These are phyloP conservation scores for Varanus salvator DNA, from an alignment of 2,113 vertebrate genomes.

Conservation along the genomic window DNA sequence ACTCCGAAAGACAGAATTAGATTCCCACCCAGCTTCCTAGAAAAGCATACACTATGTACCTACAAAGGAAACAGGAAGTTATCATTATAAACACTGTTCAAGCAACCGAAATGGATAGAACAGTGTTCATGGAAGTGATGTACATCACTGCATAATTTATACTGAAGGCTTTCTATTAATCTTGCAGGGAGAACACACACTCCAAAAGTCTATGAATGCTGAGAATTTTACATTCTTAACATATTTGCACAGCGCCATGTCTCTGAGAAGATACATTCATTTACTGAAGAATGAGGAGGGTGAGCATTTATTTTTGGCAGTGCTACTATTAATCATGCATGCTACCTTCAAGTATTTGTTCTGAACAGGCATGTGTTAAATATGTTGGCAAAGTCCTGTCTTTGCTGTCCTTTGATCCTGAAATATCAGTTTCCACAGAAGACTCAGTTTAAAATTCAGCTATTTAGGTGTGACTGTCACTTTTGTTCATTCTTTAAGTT, in stretches of 20 bases:
- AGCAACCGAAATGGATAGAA: not conserved
- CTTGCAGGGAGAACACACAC: not conserved
- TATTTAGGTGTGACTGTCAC: not conserved
- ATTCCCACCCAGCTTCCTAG: conserved; percentile 9
- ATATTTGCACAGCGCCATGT: not conserved
- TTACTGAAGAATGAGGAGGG: conserved; percentile 19
- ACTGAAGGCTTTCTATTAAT: not conserved
- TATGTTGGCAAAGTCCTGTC: not conserved
- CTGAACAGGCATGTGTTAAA: conserved; percentile 18
- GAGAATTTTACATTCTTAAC: conserved; percentile 31
- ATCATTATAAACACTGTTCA: not conserved
- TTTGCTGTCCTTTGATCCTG: not conserved
- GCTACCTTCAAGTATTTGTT: conserved; percentile 6
- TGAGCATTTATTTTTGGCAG: not conserved
- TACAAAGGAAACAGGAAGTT: not conserved
- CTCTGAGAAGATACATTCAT: conserved; percentile 36
- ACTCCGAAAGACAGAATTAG: conserved; percentile 10
- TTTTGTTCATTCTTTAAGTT: not conserved
- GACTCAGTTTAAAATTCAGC: not conserved
- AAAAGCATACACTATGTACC: not conserved
- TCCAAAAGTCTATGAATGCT: conserved; percentile 14
- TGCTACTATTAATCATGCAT: conserved; percentile 13
- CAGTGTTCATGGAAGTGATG: not conserved
- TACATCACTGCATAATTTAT: not conserved
- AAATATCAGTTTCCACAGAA: not conserved